Evolutionary conservation across 2,888 invertebrate genomes (phyloP).

Genomic region (Erannis defoliaria): DNA sequence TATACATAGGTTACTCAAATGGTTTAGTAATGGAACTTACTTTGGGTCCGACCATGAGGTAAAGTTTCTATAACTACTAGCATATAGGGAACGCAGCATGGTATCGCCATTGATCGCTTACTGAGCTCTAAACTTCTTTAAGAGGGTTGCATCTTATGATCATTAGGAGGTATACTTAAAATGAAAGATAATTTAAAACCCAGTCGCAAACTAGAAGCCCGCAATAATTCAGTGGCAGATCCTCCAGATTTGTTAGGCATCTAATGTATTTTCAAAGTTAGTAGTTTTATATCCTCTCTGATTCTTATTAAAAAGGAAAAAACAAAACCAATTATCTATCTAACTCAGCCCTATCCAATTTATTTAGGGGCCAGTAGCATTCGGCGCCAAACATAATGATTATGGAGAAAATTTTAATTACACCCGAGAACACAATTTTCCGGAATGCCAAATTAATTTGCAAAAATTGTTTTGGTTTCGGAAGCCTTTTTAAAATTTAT

Average conservation of each 20-base stretch:
- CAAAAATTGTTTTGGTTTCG: slow-evolving; percentile 28
- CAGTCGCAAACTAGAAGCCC: neutral
- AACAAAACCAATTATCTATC: slow-evolving; percentile 45
- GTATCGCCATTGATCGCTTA: too few species aligned
- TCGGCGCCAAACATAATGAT: slow-evolving; percentile 31
- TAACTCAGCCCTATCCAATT: slow-evolving; percentile 38
- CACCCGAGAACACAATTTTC: slow-evolving; percentile 41
- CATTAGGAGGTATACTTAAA: neutral
- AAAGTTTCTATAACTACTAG: too few species aligned
- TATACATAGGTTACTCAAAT: too few species aligned
- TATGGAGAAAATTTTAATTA: slow-evolving; percentile 41
- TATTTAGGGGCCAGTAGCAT: slow-evolving; percentile 39
- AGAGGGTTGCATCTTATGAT: too few species aligned
- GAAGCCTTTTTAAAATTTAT: neutral
- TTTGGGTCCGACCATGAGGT: too few species aligned
- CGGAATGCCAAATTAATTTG: slow-evolving; percentile 35
- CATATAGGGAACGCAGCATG: too few species aligned
- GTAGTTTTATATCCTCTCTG: slow-evolving; percentile 33
- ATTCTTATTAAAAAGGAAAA: slow-evolving; percentile 43
- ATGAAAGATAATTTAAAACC: neutral
- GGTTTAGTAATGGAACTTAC: neutral
- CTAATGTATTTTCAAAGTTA: slow-evolving; percentile 21
- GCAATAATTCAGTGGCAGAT: slow-evolving; percentile 1
- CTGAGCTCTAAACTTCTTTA: too few species aligned
- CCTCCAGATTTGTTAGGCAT: neutral